A percentile compares a stretch with the other conserved stretches of the same genome.
Evolutionary conservation across 2,888 invertebrate species (phyloP).

Genomic region (Rhimphoctona megacephalus): DNA sequence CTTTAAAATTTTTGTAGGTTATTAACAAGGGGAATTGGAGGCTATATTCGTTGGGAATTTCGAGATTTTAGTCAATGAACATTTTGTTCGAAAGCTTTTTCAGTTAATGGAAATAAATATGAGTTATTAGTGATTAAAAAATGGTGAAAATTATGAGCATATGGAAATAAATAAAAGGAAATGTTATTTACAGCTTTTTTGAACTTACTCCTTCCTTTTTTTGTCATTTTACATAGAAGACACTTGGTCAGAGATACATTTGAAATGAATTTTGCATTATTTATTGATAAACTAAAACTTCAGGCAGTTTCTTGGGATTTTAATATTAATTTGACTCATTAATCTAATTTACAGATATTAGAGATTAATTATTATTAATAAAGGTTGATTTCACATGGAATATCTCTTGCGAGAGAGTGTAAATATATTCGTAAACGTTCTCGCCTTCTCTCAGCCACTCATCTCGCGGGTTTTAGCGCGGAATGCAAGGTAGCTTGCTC

Average conservation of each 20-base stretch:
- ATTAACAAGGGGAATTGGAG: background rate
- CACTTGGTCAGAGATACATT: background rate
- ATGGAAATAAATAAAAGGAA: background rate
- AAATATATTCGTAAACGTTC: constrained; percentile 60
- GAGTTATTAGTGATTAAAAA: background rate
- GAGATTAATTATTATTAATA: background rate
- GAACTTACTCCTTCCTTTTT: background rate
- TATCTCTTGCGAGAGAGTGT: constrained; percentile 22
- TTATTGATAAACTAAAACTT: background rate
- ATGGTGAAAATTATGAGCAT: no score
- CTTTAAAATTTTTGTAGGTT: background rate
- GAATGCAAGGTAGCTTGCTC: constrained; percentile 66
- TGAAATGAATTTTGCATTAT: background rate
- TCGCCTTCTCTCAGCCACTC: constrained; percentile 60
- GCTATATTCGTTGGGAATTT: background rate
- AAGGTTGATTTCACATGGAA: constrained; percentile 19
- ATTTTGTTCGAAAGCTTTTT: background rate
- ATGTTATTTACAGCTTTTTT: background rate
- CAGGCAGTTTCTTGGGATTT: background rate
- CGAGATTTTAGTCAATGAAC: background rate
- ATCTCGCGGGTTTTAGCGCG: constrained; percentile 61
- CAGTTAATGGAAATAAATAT: background rate
- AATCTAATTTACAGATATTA: background rate
- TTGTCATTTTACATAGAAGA: background rate
- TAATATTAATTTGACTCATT: background rate